These are phyloP conservation scores for Paralichthys olivaceus DNA, from an alignment of 2,113 vertebrate species.

Conservation along the genomic window DNA sequence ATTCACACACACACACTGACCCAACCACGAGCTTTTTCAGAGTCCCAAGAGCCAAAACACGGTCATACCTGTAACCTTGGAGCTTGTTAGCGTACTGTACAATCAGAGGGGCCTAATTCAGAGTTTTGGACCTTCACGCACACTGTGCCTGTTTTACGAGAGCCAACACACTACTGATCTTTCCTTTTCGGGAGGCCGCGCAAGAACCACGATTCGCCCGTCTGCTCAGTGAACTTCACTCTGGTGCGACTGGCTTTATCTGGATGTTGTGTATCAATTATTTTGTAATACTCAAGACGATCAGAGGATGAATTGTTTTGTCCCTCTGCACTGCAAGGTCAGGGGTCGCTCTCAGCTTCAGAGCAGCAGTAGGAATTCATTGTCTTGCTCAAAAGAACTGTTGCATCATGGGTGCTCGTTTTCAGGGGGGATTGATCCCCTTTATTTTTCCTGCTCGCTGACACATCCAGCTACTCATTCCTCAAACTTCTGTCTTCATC, in stretches of 20 bases:
- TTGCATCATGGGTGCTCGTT: constrained; percentile 15
- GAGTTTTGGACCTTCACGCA: constrained; percentile 66
- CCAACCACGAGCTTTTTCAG: constrained; percentile 43
- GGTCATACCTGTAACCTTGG: constrained; percentile 38
- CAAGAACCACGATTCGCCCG: background rate
- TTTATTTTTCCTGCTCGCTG: background rate
- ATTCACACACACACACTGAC: constrained; percentile 37
- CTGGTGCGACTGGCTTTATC: background rate
- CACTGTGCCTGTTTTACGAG: constrained; percentile 71
- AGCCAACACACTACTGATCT: constrained; percentile 49
- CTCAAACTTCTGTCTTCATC: constrained; percentile 2
- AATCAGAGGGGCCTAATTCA: constrained; percentile 74
- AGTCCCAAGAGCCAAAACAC: constrained; percentile 54
- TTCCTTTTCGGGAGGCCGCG: constrained; percentile 18
- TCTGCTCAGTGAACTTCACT: background rate
- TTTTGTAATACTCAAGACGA: background rate
- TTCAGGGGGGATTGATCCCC: background rate
- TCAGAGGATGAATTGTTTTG: background rate
- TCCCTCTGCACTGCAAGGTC: constrained; percentile 17
- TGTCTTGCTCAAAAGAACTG: constrained; percentile 14
- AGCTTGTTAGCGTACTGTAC: constrained; percentile 75
- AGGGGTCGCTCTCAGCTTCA: constrained; percentile 3
- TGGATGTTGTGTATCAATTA: constrained; percentile 1
- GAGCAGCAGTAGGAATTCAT: background rate
- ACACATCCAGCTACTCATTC: constrained; percentile 4